These are phyloP conservation scores for Hormaphis cornu DNA, from an alignment of 1,140 invertebrate species.

Conservation along the genomic window DNA sequence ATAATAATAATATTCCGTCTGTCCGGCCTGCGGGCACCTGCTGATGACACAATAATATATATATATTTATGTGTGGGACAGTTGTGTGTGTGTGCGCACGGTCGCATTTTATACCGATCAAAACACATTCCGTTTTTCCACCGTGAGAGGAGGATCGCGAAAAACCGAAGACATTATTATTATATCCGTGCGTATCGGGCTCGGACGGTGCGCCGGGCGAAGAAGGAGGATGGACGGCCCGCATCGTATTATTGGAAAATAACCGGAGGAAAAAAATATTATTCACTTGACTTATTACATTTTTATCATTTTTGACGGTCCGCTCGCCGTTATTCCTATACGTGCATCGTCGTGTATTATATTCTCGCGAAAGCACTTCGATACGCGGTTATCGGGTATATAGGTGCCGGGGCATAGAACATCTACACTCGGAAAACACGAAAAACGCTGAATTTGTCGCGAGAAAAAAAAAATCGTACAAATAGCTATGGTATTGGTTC, in stretches of 20 bases:
- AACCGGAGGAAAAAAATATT: background rate
- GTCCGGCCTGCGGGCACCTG: background rate
- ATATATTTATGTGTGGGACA: no score
- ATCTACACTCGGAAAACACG: no score
- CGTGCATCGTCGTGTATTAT: no score
- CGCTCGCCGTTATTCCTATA: no score
- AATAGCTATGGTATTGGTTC: no score
- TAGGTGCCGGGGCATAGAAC: no score
- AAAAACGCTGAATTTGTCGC: no score
- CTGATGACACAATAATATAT: background rate
- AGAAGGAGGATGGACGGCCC: background rate
- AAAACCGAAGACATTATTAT: background rate
- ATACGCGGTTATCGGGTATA: no score
- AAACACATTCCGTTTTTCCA: background rate
- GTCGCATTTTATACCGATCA: background rate
- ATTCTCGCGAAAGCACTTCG: no score
- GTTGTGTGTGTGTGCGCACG: no score
- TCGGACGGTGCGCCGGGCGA: background rate
- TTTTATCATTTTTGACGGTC: background rate
- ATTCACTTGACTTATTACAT: constrained; percentile 4
- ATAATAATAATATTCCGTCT: background rate
- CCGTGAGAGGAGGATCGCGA: background rate
- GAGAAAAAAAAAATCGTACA: no score
- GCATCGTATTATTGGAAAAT: background rate
- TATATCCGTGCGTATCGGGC: background rate